Conservation (phyloP, 1,140 invertebrate species). For the Kradibia gibbosae region DNA sequence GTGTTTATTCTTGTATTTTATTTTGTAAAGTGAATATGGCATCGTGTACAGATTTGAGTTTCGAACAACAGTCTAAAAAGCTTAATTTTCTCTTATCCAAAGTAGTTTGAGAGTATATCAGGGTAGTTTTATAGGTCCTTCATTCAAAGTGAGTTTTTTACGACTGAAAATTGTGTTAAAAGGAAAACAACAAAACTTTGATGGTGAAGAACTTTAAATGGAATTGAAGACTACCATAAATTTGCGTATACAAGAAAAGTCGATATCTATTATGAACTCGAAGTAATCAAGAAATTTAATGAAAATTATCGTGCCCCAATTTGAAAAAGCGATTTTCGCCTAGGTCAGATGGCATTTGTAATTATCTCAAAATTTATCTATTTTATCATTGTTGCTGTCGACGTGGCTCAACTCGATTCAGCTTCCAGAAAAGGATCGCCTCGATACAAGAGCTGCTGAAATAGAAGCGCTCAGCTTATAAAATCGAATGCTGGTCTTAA, state of each 20-base stretch:
- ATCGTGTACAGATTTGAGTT: no score
- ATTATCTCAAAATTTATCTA: not conserved
- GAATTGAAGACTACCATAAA: not conserved
- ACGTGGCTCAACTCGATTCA: not conserved
- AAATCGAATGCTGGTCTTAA: no score
- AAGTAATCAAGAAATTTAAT: not conserved
- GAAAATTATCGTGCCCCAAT: not conserved
- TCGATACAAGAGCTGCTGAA: not conserved
- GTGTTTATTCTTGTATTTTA: no score
- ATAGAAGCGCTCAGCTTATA: not conserved
- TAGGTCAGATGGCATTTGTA: not conserved
- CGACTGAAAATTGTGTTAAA: no score
- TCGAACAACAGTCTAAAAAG: no score
- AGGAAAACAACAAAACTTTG: no score
- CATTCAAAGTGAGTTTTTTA: no score
- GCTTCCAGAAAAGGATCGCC: not conserved
- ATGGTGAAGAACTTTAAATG: no score
- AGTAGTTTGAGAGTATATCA: no score
- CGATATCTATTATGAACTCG: not conserved
- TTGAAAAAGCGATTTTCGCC: not conserved
- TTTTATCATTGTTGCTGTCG: not conserved
- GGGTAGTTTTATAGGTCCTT: no score
- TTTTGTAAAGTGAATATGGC: no score
- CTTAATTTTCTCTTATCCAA: no score
- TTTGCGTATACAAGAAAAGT: conserved; percentile 3